A percentile compares a stretch with the other conserved stretches of the same genome.
Evolutionary conservation across 2,113 vertebrate species (phyloP).

Genomic region (Nycticryphes semicollaris): DNA sequence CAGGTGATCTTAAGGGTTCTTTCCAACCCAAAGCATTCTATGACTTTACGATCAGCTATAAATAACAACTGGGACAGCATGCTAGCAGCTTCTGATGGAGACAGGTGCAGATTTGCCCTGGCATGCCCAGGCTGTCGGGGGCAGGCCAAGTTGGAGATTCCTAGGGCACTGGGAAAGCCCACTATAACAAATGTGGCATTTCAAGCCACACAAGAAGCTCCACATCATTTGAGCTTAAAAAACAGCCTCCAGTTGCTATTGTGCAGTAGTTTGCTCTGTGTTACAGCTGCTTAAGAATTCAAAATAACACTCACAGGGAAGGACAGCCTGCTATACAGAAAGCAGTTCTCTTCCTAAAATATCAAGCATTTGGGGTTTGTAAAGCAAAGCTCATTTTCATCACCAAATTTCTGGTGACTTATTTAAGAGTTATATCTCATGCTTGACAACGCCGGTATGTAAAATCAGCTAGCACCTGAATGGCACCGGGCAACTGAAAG

Average conservation of each 20-base stretch:
- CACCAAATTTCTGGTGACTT: background rate
- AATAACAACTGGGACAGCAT: background rate
- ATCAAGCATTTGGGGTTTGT: background rate
- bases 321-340: background rate
- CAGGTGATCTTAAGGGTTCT: background rate
- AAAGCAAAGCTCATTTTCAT: background rate
- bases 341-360: background rate
- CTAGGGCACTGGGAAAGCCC: background rate
- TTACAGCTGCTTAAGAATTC: background rate
- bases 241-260: background rate
- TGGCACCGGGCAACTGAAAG: background rate
- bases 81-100: background rate
- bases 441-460: background rate
- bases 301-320: background rate
- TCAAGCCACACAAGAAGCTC: background rate
- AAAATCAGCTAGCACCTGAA: background rate
- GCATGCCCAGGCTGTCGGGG: background rate
- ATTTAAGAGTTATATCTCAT: background rate
- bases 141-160: background rate
- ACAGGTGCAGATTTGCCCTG: background rate
- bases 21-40: background rate
- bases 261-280: background rate
- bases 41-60: background rate
- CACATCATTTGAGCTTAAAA: background rate
- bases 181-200: accelerated